Base-by-base conservation (phyloP, 1,140 invertebrate genomes). In the Drosophila paulistorum region DNA sequence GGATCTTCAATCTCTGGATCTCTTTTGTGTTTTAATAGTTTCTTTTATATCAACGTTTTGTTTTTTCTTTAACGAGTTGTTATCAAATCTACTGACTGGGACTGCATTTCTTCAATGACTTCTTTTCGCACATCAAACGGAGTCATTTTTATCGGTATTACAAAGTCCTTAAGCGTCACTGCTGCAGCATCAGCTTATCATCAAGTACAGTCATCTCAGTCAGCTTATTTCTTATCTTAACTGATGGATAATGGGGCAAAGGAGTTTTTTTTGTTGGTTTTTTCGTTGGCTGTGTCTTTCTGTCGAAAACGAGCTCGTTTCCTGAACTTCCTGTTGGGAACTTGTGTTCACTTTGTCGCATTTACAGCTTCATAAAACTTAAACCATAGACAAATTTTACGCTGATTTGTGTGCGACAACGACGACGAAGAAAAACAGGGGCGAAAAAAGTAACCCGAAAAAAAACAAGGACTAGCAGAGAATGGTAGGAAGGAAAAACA, bases 351-450 rank as follows among this genome's bases (percentile, higher is more conserved):
- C 79, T 86, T 87, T 86, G 79, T 86, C 64, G 79, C 72, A 68
- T 77, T 86, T 86, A 81, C 70, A 72, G 75, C 78, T 66, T 66
- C 83, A 83, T 87, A 79, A 87, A 86, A 82, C 71, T 78, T 74
- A 73, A 75, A 69, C 60, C 65, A 73, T 79, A 87, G 79, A 86
- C 82, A 86, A 82, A 86, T 83, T 86, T 87, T 69, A 87, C 83
- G 72, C 82, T 87, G 82, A 87, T 86, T 86, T 83, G 68, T 86
- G 72, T 69, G 71, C 45, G 3, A 23, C 45, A 20, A 51, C 45
- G 45, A 51, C 17, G 5, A n/a, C n/a, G 17, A 4, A 20, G 9
- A 48, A 33, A 35, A 37, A 59, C 6, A 60, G 61, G 42, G n/a
- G 17, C 30, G 30, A 54, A 69, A 65, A 66, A 23, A 41, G 30